Base-by-base conservation (phyloP, 2,888 invertebrate genomes). In the Junonia oenone region DNA sequence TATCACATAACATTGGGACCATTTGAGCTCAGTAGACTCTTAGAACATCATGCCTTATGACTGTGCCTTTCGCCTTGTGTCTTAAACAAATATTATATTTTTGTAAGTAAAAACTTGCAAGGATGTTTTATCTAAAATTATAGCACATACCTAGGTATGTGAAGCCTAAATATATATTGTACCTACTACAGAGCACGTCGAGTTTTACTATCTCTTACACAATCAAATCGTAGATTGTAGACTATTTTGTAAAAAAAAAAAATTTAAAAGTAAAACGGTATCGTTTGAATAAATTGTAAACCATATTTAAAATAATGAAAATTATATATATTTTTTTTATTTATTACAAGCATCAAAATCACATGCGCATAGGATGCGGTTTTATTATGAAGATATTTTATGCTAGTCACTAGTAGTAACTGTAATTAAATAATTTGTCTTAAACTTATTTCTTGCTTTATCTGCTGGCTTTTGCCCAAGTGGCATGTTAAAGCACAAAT, bases 401-500 rank as follows among this genome's bases (percentile, higher is more conserved):
- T 47, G 37, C 33, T 26, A 26, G 22, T 58, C 63, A 40, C 11
- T 59, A 61, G 61, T 64, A 61, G 56, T 49, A 52, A 52, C 14
- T 56, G 45, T 49, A 22, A n/a, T 29, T 55, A 60, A 58, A 51
- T 29, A 58, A 51, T 50, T 43, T 45, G 15, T 50, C n/a, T 35
- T 49, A 40, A 22, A 31, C 11, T 26, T 45, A 47, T 52, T 35
- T 49, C 35, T 57, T 47, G 55, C 49, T 58, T 57, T 52, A 52
- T 43, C 37, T 58, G 47, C 55, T 55, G 31, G 40, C 47, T 31
- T 48, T 48, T 38, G 51, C 45, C 54, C 38, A 22, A 14, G 55
- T 55, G 40, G 37, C 53, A 51, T 51, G 40, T 60, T 52, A 37
- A 54, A 62, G 63, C 63, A 63, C 63, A 65, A 66, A 66, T 52